Evolutionary conservation across 2,797 vertebrate species (phyloP), one percentile per base, ranked within the genome.

Genomic region (Halcyon smyrnensis): DNA sequence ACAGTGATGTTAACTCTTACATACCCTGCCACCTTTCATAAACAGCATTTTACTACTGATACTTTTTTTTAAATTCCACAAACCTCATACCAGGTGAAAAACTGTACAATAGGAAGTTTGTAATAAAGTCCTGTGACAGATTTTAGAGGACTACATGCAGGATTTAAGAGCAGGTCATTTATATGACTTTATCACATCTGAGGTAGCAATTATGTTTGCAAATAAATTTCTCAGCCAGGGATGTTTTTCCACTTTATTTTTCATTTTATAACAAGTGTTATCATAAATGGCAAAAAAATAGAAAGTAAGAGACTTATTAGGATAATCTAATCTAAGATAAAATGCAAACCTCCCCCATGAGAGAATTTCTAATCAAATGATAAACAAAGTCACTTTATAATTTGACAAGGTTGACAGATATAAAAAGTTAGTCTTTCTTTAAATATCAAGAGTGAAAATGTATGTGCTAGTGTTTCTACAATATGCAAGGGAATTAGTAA

Each of bases 191-290:
- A 87, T 93, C 64, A 67, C 30, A 45, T 73, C 87, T 82, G 62
- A 96, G 82, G 45, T 67, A 75, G 57, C 87, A 82, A 95, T 93
- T 93, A 89, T 76, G 45, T 92, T 93, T 97, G 81, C 79, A 85
- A 89, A 95, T 89, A 94, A 60, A 94, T 95, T 94, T 91, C 74
- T 77, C 25, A 84, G 79, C 78, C 37, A 91, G 95, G 85, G 73
- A 84, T 15, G 30, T 76, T 90, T 93, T 95, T 97, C 15, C 70
- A 85, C 36, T 83, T 94, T 95, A 88, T 90, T 93, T 94, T 96
- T 92, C 10, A 77, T 95, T 96, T 93, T 95, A 87, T 45, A 94
- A 84, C 13, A 84, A 85, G 69, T 77, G 36, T 86, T 95, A 81
- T 81, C 62, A 84, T 84, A 87, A 96, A 88, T 87, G 81, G 59